Evolutionary conservation across 2,113 vertebrate genomes (phyloP).

Genomic region (Periophthalmus modestus): DNA sequence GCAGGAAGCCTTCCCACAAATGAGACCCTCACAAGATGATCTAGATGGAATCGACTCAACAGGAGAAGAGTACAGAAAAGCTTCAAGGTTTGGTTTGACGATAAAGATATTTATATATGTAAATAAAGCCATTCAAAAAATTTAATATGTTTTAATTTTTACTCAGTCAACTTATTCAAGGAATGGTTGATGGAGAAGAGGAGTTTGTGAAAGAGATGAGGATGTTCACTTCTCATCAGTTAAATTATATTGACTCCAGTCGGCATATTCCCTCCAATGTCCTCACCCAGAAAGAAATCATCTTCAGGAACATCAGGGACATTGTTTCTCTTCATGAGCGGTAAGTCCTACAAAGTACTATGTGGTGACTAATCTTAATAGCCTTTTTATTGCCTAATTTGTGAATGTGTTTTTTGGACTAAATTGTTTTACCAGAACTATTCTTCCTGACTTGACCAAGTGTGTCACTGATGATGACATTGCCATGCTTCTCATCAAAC

Average conservation of each 20-base stretch:
- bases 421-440: slow-evolving; percentile 57
- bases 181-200: slow-evolving; percentile 72
- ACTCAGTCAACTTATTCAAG: slow-evolving; percentile 73
- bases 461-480: slow-evolving; percentile 91
- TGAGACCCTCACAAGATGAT: slow-evolving; percentile 58
- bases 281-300: slow-evolving; percentile 72
- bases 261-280: slow-evolving; percentile 54
- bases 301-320: slow-evolving; percentile 92
- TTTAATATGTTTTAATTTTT: slow-evolving; percentile 31
- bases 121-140: not conserved
- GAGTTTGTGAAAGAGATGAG: slow-evolving; percentile 77
- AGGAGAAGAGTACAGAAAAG: slow-evolving; percentile 71
- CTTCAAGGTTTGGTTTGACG: slow-evolving; percentile 56
- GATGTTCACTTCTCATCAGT: slow-evolving; percentile 62
- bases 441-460: slow-evolving; percentile 80
- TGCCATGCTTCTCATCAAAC: slow-evolving; percentile 89
- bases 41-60: slow-evolving; percentile 67
- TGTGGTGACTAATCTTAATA: not conserved
- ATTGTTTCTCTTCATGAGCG: slow-evolving; percentile 85
- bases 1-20: slow-evolving; percentile 58
- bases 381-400: not conserved
- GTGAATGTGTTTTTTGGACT: not conserved
- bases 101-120: not conserved
- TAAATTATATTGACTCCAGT: slow-evolving; percentile 64
- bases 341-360: slow-evolving; percentile 64